phyloP scores from a whole-genome alignment of 2,888 invertebrate genomes.

The Latrodectus elegans region DNA sequence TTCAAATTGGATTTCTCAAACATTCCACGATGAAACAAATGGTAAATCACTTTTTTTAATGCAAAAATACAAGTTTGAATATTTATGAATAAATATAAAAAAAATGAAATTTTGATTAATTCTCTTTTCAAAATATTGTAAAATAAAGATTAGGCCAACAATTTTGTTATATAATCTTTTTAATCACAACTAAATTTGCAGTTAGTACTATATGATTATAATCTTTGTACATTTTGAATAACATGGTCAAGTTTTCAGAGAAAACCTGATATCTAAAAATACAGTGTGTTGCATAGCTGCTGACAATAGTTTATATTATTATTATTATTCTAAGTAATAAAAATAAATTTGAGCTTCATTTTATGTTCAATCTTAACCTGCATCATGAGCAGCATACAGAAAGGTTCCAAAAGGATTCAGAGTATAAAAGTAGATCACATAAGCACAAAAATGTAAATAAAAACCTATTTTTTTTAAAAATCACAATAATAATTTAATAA shows the following conservation, averaged over 20 bases:
- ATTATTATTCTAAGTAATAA: slow-evolving; percentile 28
- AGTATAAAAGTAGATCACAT: not conserved
- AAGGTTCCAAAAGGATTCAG: not conserved
- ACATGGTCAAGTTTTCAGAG: slow-evolving; percentile 29
- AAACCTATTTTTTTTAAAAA: not conserved
- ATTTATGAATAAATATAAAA: no score
- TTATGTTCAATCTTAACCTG: slow-evolving; percentile 29
- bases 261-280: slow-evolving; percentile 44
- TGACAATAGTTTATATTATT: slow-evolving; percentile 43
- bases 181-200: slow-evolving; percentile 2
- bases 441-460: not conserved
- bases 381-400: slow-evolving; percentile 6
- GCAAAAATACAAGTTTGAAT: no score
- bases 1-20: no score
- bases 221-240: slow-evolving; percentile 46
- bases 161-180: not conserved
- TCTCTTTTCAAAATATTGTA: no score
- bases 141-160: not conserved
- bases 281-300: slow-evolving; percentile 39
- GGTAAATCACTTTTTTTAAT: no score
- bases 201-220: not conserved
- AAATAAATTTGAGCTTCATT: slow-evolving; percentile 39
- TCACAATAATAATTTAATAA: not conserved
- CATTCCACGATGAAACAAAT: no score
- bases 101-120: no score